Percentiles rank a stretch among this genome's conserved stretches.
These are phyloP conservation scores for Diaphora mendica DNA, from an alignment of 2,888 invertebrate genomes.

Conservation along the genomic window DNA sequence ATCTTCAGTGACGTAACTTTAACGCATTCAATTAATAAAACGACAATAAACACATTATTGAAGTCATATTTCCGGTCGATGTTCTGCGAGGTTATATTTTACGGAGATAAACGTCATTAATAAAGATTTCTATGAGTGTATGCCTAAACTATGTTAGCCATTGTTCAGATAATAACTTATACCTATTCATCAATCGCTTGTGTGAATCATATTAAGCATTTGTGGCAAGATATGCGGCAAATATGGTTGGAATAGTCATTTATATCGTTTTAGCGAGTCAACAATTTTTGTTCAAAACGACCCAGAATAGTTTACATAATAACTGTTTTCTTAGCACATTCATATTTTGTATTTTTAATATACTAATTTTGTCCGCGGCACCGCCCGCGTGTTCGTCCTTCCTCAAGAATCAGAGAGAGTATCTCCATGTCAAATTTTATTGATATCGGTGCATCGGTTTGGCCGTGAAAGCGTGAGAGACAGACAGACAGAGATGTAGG, in stretches of 20 bases:
- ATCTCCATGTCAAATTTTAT: no score
- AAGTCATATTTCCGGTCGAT: background rate
- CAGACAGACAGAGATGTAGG: no score
- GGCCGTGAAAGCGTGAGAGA: no score
- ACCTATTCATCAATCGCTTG: background rate
- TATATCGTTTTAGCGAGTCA: background rate
- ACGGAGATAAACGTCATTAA: background rate
- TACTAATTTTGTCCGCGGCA: no score
- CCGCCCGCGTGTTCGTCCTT: no score
- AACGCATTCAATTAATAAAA: background rate
- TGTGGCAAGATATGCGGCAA: background rate
- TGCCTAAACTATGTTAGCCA: background rate
- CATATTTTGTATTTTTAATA: background rate
- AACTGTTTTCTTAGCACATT: background rate
- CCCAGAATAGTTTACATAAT: background rate
- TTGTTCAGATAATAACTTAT: background rate
- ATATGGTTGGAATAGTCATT: background rate
- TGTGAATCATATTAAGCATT: background rate
- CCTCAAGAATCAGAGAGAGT: no score
- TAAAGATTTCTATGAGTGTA: background rate
- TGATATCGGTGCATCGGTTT: no score
- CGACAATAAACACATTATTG: background rate
- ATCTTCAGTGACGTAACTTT: conserved; percentile 12
- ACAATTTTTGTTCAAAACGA: background rate
- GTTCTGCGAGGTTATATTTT: background rate